Base-by-base conservation (phyloP, 2,888 invertebrate genomes). In the Crocallis elinguaria region DNA sequence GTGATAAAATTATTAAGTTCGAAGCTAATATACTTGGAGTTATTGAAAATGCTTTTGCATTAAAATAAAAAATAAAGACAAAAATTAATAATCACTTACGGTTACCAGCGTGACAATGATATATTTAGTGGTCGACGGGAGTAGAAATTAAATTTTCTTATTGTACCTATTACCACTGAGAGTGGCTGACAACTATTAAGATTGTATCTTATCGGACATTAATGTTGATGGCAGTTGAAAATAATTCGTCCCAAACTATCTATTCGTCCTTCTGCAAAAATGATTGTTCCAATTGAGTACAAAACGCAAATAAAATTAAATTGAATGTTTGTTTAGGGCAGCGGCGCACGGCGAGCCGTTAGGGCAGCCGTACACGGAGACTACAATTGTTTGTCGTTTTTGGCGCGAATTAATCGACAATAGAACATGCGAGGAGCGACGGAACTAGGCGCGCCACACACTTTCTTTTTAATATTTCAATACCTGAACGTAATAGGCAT, bases 371-470 rank as follows among this genome's bases (percentile, higher is more conserved):
- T 74, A 79, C 62, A 82, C 75, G 79, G 80, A 58, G 51, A 62
- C 63, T 66, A 71, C 84, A 71, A 25, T 87, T 82, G 86, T 82
- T 69, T 63, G 59, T 77, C 78, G 66, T 77, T 81, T 88, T 85
- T 77, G 88, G 86, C 61, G 60, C 68, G 72, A 71, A 73, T 77
- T 84, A 82, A 86, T 80, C 77, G 77, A 75, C 79, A 75, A 77
- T 81, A 68, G 74, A 60, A 63, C 58, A 39, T 12, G 33, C 82
- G 82, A 80, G 57, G 30, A 11, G 21, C 83, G 82, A 80, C 80
- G 82, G 75, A 81, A 62, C 33, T 51, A 43, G 39, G 13, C 7
- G 7, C 9, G 33, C 32, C 59, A 54, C 66, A 54, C 68, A 75
- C 64, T 62, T 36, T 42, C 65, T 69, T 52, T 61, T 17, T 58